Base-by-base conservation (phyloP, 1,140 invertebrate genomes). In the Pseudomyrmex cubaensis region DNA sequence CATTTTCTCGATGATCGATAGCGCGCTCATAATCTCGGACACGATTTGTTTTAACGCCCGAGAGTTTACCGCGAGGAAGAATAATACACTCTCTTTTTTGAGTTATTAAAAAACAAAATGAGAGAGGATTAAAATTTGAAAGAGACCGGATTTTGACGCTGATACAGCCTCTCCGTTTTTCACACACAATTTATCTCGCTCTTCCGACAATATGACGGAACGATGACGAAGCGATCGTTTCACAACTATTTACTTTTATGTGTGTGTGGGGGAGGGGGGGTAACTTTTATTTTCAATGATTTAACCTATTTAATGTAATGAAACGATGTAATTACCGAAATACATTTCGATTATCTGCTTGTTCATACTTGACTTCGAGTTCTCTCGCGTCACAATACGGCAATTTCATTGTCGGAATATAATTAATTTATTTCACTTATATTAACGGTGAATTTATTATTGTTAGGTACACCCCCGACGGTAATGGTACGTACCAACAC, bases 381-480 rank as follows among this genome's bases (percentile, higher is more conserved):
- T 22, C 1, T n/a, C 15, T n/a, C 15, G 15, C 22, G 10, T 12
- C 57, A 46, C 12, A 74, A 74, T 52, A 56, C 48, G 50, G 9
- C 2, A 64, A 12, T 76, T 66, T 20, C 61, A 50, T 57, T 35
- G 15, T 15, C 50, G 12, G 13, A 46, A 13, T 22, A 17, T 15
- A 13, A 69, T 67, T 77, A 77, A 67, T 78, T 35, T 57, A 78
- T 78, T 69, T 66, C n/a, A 57, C 25, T 83, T 59, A 83, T 66
- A 66, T 63, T 76, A 50, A 66, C 20, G 59, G 8, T 2, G 3
- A 57, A 66, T 76, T 83, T 35, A 57, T 74, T 22, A 52, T 74
- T 64, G 57, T 75, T 50, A 17, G 20, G 2, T 67, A 59, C 48
- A 76, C 52, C 35, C 20, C 20, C 20, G n/a, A n/a, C 0, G 35